Evolutionary conservation across 2,113 vertebrate genomes (phyloP), one percentile per base, ranked within the genome.

Genomic region (Zosterops pallidus): DNA sequence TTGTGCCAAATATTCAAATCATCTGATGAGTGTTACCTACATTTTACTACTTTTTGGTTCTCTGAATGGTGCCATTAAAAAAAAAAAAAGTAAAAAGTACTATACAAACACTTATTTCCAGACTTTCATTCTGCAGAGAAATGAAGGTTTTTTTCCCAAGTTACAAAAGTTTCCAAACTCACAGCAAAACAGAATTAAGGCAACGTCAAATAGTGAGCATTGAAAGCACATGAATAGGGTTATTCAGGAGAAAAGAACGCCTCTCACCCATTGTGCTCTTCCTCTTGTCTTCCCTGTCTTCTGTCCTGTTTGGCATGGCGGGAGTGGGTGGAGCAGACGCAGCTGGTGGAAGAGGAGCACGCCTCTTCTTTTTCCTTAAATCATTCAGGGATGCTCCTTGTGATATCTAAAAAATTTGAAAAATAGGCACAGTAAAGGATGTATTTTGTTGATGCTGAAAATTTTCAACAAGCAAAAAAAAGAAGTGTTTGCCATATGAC

Each of bases 231-330:
- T 94, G 96, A 96, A 83, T 3, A 19, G 28, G 50, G 59, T 68
- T 65, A 46, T 8, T 39, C 26, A 15, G 57, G 33, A 56, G 39
- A 57, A 60, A 25, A 81, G 12, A 74, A 33, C 0, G 1, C 7
- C 59, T 88, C 98, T 99, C 98, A 99, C 99, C 99, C 90, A 98
- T 97, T 77, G 98, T 94, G 85, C 98, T 99, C 97, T 98, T 98
- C 96, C 98, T 97, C 87, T 98, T 99, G 89, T 98, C 98, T 59
- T 99, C 99, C 57, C 90, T 97, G 82, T 98, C 99, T 70, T 99
- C 98, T 42, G 95, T 93, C 91, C 98, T 99, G 67, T 97, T 98
- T 31, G 98, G 97, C 24, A 98, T 96, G 15, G 97, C 79, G 11
- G 97, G 97, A 82, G 93, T 97, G 31, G 95, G 82, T 31, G 96